Conservation (phyloP, 2,113 vertebrate genomes). For the Spermophilus dauricus region DNA sequence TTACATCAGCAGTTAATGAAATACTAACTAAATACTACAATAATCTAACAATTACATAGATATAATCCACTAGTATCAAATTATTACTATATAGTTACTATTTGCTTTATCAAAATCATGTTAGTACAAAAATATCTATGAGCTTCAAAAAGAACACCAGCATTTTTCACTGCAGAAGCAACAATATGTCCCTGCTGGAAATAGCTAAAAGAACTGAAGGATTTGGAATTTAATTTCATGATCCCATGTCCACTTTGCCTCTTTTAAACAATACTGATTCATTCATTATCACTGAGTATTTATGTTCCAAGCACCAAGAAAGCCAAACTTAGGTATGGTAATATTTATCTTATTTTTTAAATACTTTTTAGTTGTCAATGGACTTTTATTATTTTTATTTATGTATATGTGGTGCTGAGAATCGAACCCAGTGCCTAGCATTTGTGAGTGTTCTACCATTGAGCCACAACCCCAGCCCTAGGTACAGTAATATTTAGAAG, state of each 20-base stretch:
- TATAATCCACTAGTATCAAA: constrained; percentile 54
- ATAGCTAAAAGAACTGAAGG: constrained; percentile 40
- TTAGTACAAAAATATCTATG: constrained; percentile 32
- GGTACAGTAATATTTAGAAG: constrained; percentile 28
- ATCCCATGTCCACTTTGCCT: not conserved
- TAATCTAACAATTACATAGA: constrained; percentile 64
- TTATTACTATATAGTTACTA: constrained; percentile 1
- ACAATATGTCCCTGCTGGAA: not conserved
- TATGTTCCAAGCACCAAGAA: not conserved
- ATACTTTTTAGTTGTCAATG: too few species aligned
- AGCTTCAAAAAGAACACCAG: constrained; percentile 31
- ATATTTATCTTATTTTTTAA: not conserved
- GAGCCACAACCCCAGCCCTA: not conserved
- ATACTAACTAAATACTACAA: constrained; percentile 74
- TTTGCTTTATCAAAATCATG: constrained; percentile 61
- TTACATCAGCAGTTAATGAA: constrained; percentile 69
- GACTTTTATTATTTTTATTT: too few species aligned
- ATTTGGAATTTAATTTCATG: constrained; percentile 38
- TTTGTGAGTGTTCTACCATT: too few species aligned
- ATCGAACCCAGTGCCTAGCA: too few species aligned
- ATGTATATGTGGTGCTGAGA: too few species aligned
- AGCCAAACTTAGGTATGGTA: constrained; percentile 3
- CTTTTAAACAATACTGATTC: not conserved
- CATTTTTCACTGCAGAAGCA: not conserved
- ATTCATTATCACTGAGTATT: not conserved